These are phyloP conservation scores for Florisuga fusca DNA, from an alignment of 2,797 vertebrate species.

Conservation along the genomic window DNA sequence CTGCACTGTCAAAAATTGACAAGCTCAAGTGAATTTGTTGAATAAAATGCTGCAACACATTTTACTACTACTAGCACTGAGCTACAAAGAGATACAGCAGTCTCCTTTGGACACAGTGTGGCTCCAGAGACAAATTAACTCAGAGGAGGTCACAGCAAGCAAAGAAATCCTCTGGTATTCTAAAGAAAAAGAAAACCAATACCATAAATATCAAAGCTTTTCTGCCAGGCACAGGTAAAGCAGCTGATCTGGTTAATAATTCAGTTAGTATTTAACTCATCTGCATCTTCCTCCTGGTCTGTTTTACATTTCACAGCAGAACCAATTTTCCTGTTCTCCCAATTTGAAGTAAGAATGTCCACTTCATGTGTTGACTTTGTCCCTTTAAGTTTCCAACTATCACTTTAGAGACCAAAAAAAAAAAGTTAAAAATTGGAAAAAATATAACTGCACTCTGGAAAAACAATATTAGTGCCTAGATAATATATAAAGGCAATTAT, in stretches of 20 bases:
- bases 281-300: background rate
- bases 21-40: background rate
- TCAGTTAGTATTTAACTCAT: background rate
- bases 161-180: background rate
- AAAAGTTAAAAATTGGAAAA: conserved; percentile 16
- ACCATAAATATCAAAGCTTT: background rate
- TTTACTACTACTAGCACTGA: background rate
- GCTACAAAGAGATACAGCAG: background rate
- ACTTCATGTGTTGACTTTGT: background rate
- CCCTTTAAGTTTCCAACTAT: conserved; percentile 10
- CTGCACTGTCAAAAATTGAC: background rate
- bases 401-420: conserved; percentile 12
- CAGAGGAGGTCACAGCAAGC: background rate
- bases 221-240: background rate
- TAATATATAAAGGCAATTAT: conserved; percentile 84
- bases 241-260: background rate
- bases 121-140: background rate
- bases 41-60: background rate
- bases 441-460: background rate
- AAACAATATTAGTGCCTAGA: conserved; percentile 64
- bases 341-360: background rate
- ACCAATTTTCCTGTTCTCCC: background rate
- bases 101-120: background rate
- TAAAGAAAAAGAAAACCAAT: background rate
- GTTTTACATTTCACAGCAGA: background rate